A percentile compares a stretch with the other conserved stretches of the same genome.
Evolutionary conservation across 2,113 vertebrate species (phyloP).

Genomic region (Rousettus leschenaultii): DNA sequence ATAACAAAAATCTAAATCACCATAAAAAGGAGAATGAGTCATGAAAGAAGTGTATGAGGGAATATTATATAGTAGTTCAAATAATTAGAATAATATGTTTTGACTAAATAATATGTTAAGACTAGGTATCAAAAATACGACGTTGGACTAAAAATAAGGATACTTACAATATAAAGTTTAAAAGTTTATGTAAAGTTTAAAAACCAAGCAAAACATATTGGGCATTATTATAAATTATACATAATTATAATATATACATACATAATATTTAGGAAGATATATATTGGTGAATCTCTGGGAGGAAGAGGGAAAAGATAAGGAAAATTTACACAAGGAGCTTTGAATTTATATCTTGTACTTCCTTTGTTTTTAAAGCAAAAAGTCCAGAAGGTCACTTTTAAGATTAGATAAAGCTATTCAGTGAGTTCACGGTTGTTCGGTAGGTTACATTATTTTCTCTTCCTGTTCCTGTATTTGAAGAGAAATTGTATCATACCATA

Average conservation of each 20-base stretch:
- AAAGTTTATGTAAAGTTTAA: neutral
- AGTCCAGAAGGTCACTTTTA: neutral
- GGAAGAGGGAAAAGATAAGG: neutral
- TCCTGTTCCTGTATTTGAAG: neutral
- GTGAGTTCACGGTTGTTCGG: neutral
- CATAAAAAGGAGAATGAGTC: neutral
- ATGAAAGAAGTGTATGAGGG: neutral
- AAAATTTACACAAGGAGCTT: too few relatives aligned
- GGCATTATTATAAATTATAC: too few relatives aligned
- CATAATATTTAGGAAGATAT: neutral
- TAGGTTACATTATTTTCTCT: neutral
- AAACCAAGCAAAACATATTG: neutral
- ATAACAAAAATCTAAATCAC: neutral
- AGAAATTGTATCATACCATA: neutral
- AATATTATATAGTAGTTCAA: neutral
- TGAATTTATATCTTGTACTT: neutral
- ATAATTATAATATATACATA: too few relatives aligned
- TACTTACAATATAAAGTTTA: neutral
- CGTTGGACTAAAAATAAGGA: neutral
- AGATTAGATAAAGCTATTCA: neutral
- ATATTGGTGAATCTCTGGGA: neutral
- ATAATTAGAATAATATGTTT: too few relatives aligned
- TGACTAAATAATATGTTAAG: neutral
- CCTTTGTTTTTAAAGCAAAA: neutral
- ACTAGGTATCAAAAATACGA: neutral